phyloP scores from a whole-genome alignment of 2,797 vertebrate species.

The Orientallactaga sibirica region DNA sequence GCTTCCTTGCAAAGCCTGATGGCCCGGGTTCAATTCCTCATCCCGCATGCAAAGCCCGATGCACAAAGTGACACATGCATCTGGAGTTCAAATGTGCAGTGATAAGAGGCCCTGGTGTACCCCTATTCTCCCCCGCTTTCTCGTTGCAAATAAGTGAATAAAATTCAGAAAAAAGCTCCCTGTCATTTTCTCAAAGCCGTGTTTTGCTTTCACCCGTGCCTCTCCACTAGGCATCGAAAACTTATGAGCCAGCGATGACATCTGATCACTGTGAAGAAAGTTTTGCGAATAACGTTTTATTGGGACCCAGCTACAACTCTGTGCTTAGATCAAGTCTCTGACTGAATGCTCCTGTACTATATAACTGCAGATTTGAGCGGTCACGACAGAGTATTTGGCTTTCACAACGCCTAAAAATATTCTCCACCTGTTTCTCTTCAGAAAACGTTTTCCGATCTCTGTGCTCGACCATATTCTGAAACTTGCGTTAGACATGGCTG shows the following conservation, averaged over 20 bases:
- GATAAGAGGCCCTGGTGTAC: no score
- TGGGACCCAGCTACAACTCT: background rate
- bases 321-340: background rate
- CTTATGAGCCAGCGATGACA: background rate
- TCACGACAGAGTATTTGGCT: background rate
- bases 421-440: conserved; percentile 17
- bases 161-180: conserved; percentile 12
- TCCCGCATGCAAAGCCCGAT: no score
- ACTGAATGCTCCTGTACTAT: background rate
- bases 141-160: background rate
- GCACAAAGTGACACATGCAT: no score
- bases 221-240: conserved; percentile 6
- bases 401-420: background rate
- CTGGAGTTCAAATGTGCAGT: no score
- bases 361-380: background rate
- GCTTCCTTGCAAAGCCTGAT: no score
- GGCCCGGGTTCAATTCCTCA: no score
- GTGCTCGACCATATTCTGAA: background rate
- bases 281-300: background rate
- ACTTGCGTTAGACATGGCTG: background rate
- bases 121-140: no score
- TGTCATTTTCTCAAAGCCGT: background rate
- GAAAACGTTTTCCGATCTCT: background rate
- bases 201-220: background rate
- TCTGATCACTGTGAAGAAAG: background rate